Evolutionary conservation across 2,797 vertebrate genomes (phyloP).

Genomic region (Australoheros facetus): DNA sequence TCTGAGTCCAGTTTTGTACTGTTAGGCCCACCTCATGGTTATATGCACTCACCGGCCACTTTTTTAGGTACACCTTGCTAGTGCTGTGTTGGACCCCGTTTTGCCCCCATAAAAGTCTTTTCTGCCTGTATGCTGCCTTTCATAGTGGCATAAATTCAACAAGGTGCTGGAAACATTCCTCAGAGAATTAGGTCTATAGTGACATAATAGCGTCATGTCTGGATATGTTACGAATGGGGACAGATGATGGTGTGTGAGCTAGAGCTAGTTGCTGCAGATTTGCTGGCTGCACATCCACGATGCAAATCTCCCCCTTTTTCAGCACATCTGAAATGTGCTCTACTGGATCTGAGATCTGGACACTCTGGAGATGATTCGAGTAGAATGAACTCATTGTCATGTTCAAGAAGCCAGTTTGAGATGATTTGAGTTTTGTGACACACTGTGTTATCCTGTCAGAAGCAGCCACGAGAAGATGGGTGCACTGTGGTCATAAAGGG

Average conservation of each 20-base stretch:
- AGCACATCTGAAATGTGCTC: too few relatives aligned
- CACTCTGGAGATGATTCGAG: too few relatives aligned
- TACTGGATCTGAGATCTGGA: too few relatives aligned
- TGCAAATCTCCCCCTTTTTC: background rate
- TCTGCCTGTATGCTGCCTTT: background rate
- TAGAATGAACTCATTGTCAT: too few relatives aligned
- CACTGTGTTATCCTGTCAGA: too few relatives aligned
- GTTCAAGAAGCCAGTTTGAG: too few relatives aligned
- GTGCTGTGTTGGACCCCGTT: background rate
- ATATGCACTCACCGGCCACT: background rate
- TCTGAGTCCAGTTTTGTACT: background rate
- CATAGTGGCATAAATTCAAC: background rate
- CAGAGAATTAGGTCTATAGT: too few relatives aligned
- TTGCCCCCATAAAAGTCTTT: background rate
- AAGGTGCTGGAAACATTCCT: background rate
- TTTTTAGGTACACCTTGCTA: background rate
- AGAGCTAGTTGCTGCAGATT: background rate
- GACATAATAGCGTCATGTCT: background rate
- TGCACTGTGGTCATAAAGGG: rapidly evolving
- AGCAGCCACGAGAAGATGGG: too few relatives aligned
- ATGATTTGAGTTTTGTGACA: background rate
- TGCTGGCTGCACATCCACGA: background rate
- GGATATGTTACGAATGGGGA: background rate
- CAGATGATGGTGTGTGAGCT: background rate
- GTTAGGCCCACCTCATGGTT: background rate